Percentiles rank a stretch among this genome's conserved stretches.
Conservation (phyloP, 2,113 vertebrate species). For the Dendrocopos noguchii region DNA sequence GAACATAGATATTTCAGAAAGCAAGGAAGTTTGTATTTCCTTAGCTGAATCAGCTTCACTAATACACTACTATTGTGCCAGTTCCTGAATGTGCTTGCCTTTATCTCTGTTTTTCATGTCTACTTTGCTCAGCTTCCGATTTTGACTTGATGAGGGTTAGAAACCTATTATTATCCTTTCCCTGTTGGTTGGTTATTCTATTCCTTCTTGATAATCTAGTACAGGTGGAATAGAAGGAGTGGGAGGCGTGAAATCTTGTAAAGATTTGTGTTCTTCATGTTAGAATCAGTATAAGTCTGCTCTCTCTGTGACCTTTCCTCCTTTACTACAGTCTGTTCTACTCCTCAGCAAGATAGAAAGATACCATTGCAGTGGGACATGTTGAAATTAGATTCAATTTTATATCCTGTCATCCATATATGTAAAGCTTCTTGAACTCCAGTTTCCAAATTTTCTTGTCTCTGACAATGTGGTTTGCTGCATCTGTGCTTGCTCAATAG, state of each 20-base stretch:
- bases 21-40: neutral
- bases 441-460: constrained; percentile 3
- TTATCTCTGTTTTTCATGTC: neutral
- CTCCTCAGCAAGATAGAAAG: constrained; percentile 19
- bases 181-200: neutral
- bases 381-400: constrained; percentile 37
- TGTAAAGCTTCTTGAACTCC: constrained; percentile 26
- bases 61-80: neutral
- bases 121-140: neutral
- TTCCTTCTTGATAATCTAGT: neutral
- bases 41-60: neutral
- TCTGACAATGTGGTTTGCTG: constrained; percentile 4
- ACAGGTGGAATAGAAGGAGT: neutral
- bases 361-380: neutral
- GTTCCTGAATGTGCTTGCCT: neutral
- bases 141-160: neutral
- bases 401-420: neutral
- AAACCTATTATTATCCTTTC: constrained; percentile 21
- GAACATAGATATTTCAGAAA: neutral
- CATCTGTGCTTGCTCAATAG: constrained; percentile 18
- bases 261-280: neutral
- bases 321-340: neutral
- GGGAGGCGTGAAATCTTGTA: neutral
- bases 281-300: neutral
- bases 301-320: neutral